Base-by-base conservation (phyloP, 2,888 invertebrate genomes). In the Lasius platythorax region DNA sequence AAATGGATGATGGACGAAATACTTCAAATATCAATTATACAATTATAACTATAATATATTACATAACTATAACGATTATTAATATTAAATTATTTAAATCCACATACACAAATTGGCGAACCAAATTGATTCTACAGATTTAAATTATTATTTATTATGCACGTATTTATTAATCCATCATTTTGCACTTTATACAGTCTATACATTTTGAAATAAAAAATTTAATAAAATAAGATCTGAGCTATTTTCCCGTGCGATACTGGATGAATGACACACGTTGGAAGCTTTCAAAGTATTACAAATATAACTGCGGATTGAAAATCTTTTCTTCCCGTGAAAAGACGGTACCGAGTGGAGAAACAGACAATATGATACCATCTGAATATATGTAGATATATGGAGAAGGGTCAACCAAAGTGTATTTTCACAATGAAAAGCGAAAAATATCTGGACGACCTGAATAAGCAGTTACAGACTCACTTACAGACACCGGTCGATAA, bases 221-320 rank as follows among this genome's bases (percentile, higher is more conserved):
- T 8, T 63, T 23, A 33, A 30, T 61, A 56, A 64, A 63, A 64
- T 75, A 23, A 53, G 37, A 67, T 66, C 50, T 8, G 43, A 63
- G 30, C 15, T 37, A 18, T 50, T 15, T 8, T 37, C 3, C 2
- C n/a, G n/a, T 2, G 1, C 37, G 30, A 1, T 23, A 37, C n/a
- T 58, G 23, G 1, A 67, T 67, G n/a, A 46, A 37, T 9, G 15
- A 61, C 28, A 46, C 8, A 6, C 37, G 2, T 70, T 40, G 23
- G 37, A 56, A 68, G 37, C 23, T 74, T 82, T 82, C 15, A 64
- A 46, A 83, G 50, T 74, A 82, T 84, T 58, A 28, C 5, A 12
- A 63, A 58, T n/a, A n/a, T 37, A 74, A 81, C 63, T 68, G 63
- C 5, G 30, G 40, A 70, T 81, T 56, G 50, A 46, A n/a, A 82